Percentiles rank a stretch among this genome's conserved stretches.
Conservation (phyloP, 2,888 invertebrate species). For the Endotricha flammealis region DNA sequence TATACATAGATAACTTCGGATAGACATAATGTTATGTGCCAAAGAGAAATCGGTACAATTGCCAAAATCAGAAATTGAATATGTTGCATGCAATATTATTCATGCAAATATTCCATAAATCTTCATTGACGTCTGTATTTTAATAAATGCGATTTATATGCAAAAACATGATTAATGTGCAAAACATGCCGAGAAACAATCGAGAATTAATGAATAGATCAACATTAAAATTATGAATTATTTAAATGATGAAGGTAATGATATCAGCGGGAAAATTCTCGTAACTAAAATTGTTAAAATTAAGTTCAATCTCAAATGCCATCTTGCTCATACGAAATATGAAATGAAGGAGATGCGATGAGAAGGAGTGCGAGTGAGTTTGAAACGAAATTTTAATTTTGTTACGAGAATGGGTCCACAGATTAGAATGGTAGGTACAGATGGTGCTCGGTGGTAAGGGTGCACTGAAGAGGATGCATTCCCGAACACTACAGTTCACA, state of each 20-base stretch:
- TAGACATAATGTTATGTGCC: too few relatives aligned
- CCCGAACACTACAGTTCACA: slow-evolving; percentile 67
- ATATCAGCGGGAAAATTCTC: too few relatives aligned
- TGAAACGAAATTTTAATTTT: neutral
- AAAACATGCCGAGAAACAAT: slow-evolving; percentile 9
- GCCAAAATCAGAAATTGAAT: too few relatives aligned
- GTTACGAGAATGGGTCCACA: too few relatives aligned
- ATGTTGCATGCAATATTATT: slow-evolving; percentile 5
- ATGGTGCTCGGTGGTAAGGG: slow-evolving; percentile 24
- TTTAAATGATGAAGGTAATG: neutral
- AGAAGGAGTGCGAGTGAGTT: too few relatives aligned
- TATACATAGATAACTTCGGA: too few relatives aligned
- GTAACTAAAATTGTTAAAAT: too few relatives aligned
- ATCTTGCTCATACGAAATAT: too few relatives aligned
- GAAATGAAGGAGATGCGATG: too few relatives aligned
- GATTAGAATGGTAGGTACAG: too few relatives aligned
- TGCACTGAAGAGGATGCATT: slow-evolving; percentile 51
- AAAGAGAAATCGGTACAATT: too few relatives aligned
- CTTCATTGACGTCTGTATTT: slow-evolving; percentile 1
- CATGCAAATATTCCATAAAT: slow-evolving; percentile 9
- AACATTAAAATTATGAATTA: neutral
- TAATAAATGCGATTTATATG: slow-evolving; percentile 8
- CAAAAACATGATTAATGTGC: slow-evolving; percentile 1
- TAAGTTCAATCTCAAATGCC: too few relatives aligned
- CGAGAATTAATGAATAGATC: neutral